phyloP scores from a whole-genome alignment of 92 coral and sea anemone genomes.

The Heteractis magnifica region DNA sequence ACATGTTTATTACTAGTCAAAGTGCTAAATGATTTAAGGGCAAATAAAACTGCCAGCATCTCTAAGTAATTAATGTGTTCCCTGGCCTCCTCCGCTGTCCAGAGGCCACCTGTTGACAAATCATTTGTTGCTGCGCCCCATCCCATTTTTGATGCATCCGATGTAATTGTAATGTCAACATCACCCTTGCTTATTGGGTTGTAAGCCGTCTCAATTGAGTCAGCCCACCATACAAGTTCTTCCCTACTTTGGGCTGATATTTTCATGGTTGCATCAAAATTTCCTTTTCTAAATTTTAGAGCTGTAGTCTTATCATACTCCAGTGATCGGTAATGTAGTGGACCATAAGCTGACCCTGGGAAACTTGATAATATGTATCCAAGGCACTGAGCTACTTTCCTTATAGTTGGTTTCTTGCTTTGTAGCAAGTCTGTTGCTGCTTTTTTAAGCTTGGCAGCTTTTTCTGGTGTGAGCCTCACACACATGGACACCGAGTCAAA shows the following conservation, averaged over 20 bases:
- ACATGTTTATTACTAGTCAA: constrained; percentile 29
- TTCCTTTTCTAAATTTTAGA: constrained; percentile 27
- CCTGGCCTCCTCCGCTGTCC: not conserved
- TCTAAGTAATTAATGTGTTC: not conserved
- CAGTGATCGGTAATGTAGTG: not conserved
- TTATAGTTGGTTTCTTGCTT: not conserved
- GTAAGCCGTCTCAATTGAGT: not conserved
- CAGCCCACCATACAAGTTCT: not conserved
- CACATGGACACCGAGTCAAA: constrained; percentile 32
- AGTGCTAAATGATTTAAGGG: not conserved
- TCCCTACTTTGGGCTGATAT: not conserved
- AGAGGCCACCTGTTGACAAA: not conserved
- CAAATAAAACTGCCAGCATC: constrained; percentile 5
- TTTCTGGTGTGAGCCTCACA: constrained; percentile 4
- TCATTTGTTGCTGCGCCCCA: not conserved
- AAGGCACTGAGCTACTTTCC: constrained; percentile 1
- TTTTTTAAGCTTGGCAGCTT: not conserved
- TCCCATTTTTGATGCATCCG: not conserved
- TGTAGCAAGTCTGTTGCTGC: not conserved
- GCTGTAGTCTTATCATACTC: constrained; percentile 48
- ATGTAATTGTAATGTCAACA: not conserved
- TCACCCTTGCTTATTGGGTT: not conserved
- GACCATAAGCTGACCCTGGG: not conserved
- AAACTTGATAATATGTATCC: not conserved
- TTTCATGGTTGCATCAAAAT: not conserved